Base-by-base conservation (phyloP, 2,888 invertebrate species). In the Caenorhabditis drosophilae region DNA sequence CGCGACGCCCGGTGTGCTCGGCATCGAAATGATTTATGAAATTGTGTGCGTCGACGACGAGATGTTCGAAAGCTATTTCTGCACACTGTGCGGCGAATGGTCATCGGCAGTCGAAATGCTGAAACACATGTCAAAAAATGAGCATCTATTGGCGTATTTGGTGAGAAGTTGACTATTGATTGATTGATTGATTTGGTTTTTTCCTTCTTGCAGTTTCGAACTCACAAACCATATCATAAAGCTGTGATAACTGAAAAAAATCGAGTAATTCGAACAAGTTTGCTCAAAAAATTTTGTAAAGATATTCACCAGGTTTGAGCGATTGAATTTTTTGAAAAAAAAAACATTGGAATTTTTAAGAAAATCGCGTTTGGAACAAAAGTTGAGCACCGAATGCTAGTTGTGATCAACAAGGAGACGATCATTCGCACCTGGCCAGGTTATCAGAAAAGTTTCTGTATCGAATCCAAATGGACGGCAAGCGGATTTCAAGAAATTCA, bases 1-100 rank as follows among this genome's bases (percentile, higher is more conserved):
- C 27, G 51, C 15, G 3, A 18, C n/a, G 22, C 11, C 23, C 9
- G 26, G 38, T 11, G 25, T 25, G 45, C 18, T 44, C 4, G 35
- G 34, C 16, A 3, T 35, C n/a, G 35, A 36, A 27, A 2, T 2
- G 16, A 46, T 44, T 22, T 27, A 25, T 48, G 18, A 70, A 61
- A 64, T 70, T 12, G 45, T 70, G n/a, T 70, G 70, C 35, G 7
- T 61, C 23, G 67, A 70, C 42, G 56, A 60, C 36, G 40, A 55
- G 0, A n/a, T 31, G 1, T 52, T 61, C 20, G 67, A 67, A 35
- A 55, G 62, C 35, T 61, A 67, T 40, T 27, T 61, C 26, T 70
- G 70, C 25, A 61, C 61, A 3, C 38, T 61, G 34, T 70, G 70
- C 46, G 40, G 40, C 16, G 31, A 34, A 25, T 67, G 67, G 70